Conservation (phyloP, 2,888 invertebrate species). For the Pollenia griseotomentosa region DNA sequence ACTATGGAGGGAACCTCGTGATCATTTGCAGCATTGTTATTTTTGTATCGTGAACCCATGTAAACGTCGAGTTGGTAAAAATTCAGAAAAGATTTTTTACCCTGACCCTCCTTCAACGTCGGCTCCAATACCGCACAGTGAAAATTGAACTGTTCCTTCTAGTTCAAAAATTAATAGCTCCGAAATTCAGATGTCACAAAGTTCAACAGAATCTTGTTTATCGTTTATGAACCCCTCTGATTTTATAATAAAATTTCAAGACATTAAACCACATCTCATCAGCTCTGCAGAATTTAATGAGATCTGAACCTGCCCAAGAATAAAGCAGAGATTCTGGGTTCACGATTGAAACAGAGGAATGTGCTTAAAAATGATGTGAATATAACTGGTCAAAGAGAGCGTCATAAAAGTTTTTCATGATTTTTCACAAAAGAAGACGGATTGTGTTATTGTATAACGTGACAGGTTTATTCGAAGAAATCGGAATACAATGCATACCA, state of each 20-base stretch:
- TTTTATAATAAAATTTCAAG: no score
- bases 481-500: conserved; percentile 5
- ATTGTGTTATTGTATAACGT: conserved; percentile 17
- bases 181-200: no score
- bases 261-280: no score
- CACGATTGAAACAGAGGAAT: conserved; percentile 8
- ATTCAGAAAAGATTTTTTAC: not conserved
- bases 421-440: conserved; percentile 10
- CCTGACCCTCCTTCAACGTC: not conserved
- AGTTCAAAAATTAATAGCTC: no score
- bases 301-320: conserved; percentile 1
- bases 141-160: not conserved
- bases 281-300: not conserved
- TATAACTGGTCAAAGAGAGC: conserved; percentile 12
- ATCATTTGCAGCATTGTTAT: not conserved
- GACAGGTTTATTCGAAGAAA: conserved; percentile 16
- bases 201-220: no score
- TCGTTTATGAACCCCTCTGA: no score
- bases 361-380: not conserved
- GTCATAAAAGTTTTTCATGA: conserved; percentile 22
- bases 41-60: not conserved
- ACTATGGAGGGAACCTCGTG: not conserved
- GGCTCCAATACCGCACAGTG: conserved; percentile 8
- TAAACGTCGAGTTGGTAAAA: not conserved
- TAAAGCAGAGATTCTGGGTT: not conserved